Evolutionary conservation across 92 coral and sea anemone species (phyloP), one percentile per base, ranked within the genome.

Genomic region (Chrysogorgia sp.): DNA sequence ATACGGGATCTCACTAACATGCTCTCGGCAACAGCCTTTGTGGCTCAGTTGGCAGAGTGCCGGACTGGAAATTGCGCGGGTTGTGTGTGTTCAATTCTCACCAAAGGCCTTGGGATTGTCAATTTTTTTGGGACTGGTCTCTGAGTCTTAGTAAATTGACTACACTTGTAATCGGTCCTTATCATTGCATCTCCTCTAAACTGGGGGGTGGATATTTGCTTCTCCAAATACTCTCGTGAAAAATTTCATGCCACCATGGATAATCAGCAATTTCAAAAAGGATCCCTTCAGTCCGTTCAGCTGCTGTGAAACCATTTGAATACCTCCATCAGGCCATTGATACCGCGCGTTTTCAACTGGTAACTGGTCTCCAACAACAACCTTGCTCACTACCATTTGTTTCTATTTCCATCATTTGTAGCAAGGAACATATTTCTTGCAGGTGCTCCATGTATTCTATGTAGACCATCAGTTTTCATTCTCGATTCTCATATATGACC

Each of bases 271-370:
- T 71, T 65, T 85, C 89, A 57, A 88, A 88, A 34, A 84, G 89
- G 0, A 88, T 79, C 5, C 92, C 92, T 64, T 88, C 86, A n/a
- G 58, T 64, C 26, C 85, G 31, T 53, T 89, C 81, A 64, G 85
- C 83, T 17, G 90, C 85, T 20, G 90, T 85, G 57, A 82, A 89
- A 33, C 92, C 92, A 85, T 89, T 89, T 22, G 88, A n/a, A 80
- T 4, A 82, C 76, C 22, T 76, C 59, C 70, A 80, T 49, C n/a
- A 82, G 92, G 17, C 89, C 86, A 89, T 89, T 86, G 2, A 82
- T 85, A 34, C 72, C 92, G 26, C 89, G 26, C n/a, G n/a, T n/a
- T n/a, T 80, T 89, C 92, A 22, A 88, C 85, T 67, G 85, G 81
- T 2, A 76, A 70, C 81, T 89, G 87, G 40, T 85, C 90, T 0